phyloP scores from a whole-genome alignment of 2,113 vertebrate genomes.

The Reinhardtius hippoglossoides region DNA sequence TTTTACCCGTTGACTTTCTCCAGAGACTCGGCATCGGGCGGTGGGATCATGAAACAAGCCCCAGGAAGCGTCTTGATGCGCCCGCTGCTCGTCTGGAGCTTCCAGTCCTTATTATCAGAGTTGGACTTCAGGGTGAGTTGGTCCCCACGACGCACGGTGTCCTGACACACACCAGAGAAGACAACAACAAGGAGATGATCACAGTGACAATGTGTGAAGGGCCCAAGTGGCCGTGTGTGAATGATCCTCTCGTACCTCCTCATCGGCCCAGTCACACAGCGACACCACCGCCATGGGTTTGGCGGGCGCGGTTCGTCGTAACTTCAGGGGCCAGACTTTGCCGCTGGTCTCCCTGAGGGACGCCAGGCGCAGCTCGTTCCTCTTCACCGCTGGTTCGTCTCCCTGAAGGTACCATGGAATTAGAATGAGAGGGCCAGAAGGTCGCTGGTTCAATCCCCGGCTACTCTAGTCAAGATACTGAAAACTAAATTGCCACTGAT shows the following conservation, averaged over 20 bases:
- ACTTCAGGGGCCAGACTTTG: constrained; percentile 85
- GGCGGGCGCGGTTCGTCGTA: constrained; percentile 76
- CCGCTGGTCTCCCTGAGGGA: constrained; percentile 84
- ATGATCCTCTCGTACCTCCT: constrained; percentile 77
- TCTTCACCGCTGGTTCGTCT: constrained; percentile 86
- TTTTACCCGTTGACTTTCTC: constrained; percentile 84
- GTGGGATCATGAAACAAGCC: constrained; percentile 88
- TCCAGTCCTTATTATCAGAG: constrained; percentile 85
- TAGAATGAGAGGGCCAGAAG: background rate
- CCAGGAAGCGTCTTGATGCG: constrained; percentile 84
- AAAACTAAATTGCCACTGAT: too few relatives aligned
- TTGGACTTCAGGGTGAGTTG: constrained; percentile 86
- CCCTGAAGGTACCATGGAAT: constrained; percentile 70
- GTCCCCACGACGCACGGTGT: constrained; percentile 85
- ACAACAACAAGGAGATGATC: background rate
- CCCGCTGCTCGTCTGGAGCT: constrained; percentile 81
- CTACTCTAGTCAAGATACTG: too few relatives aligned
- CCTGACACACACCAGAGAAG: constrained; percentile 69
- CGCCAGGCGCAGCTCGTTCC: constrained; percentile 84
- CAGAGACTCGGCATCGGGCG: constrained; percentile 86
- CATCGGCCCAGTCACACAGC: constrained; percentile 92
- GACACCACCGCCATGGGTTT: constrained; percentile 81
- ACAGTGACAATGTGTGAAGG: background rate
- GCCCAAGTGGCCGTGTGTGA: background rate
- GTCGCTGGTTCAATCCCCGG: too few relatives aligned